phyloP scores from a whole-genome alignment of 2,797 vertebrate genomes.

The Bryconaethiops microstoma region DNA sequence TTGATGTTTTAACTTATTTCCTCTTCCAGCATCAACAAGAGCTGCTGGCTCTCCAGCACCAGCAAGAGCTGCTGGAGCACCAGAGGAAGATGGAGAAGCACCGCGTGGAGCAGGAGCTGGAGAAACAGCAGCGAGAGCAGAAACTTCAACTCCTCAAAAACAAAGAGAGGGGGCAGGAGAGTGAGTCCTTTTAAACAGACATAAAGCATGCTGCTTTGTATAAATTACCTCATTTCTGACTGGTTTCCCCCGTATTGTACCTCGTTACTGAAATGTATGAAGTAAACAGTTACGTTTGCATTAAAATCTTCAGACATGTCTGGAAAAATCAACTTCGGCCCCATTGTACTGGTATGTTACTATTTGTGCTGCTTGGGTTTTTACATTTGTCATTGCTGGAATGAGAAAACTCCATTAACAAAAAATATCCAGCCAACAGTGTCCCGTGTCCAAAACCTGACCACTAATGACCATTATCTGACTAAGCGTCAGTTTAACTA shows the following conservation, averaged over 20 bases:
- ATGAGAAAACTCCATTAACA: too few species aligned
- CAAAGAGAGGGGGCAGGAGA: conserved; percentile 96
- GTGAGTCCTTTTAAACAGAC: conserved; percentile 76
- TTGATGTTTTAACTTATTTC: background rate
- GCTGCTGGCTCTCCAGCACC: conserved; percentile 91
- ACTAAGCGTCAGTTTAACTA: too few species aligned
- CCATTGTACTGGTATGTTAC: too few species aligned
- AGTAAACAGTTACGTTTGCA: background rate
- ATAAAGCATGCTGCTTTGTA: background rate
- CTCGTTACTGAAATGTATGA: background rate
- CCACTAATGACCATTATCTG: too few species aligned
- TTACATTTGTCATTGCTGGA: too few species aligned
- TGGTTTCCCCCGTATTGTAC: background rate
- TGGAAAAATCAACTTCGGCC: background rate
- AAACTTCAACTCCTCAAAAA: conserved; percentile 94
- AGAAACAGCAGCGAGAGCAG: conserved; percentile 94
- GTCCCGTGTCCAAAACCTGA: too few species aligned
- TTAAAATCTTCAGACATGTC: background rate
- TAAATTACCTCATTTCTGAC: background rate
- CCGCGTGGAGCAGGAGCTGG: conserved; percentile 91
- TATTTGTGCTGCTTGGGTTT: too few species aligned
- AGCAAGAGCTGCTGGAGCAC: conserved; percentile 94
- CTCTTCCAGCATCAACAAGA: conserved; percentile 90
- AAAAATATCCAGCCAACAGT: too few species aligned
- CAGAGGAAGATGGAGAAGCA: conserved; percentile 94